A percentile compares a stretch with the other conserved stretches of the same genome.
These are phyloP conservation scores for Cynoglossus semilaevis DNA, from an alignment of 2,113 vertebrate genomes.

Conservation along the genomic window DNA sequence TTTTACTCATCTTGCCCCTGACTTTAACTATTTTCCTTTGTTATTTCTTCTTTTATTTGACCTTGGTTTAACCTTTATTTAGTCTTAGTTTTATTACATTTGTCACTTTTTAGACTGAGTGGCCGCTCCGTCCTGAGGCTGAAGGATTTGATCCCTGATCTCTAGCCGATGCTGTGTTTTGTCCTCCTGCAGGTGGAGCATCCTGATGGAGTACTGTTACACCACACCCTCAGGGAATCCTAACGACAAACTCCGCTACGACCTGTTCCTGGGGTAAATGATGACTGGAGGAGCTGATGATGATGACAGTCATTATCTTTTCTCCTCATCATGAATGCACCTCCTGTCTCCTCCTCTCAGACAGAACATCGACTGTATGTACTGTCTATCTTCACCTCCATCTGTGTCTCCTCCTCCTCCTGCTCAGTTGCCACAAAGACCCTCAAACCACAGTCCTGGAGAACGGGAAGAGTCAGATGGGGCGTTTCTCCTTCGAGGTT, in stretches of 20 bases:
- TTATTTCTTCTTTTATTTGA: no score
- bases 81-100: no score
- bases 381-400: neutral
- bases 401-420: conserved; percentile 13
- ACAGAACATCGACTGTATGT: no score
- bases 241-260: conserved; percentile 89
- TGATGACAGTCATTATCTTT: conserved; percentile 74
- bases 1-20: no score
- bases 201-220: conserved; percentile 98
- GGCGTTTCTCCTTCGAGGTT: conserved; percentile 95
- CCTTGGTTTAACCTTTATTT: no score
- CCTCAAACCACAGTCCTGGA: conserved; percentile 94
- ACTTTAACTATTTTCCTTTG: no score
- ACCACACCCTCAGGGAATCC: conserved; percentile 96
- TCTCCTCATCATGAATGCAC: conserved; percentile 46
- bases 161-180: conserved; percentile 47
- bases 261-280: conserved; percentile 94
- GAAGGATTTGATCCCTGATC: conserved; percentile 33
- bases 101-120: no score
- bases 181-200: conserved; percentile 85
- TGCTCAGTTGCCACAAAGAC: conserved; percentile 90
- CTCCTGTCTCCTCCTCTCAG: neutral
- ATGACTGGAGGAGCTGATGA: no score
- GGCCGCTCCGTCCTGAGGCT: no score
- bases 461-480: conserved; percentile 92